Percentiles rank a stretch among this genome's conserved stretches.
These are phyloP conservation scores for Agelastica alni DNA, from an alignment of 2,888 invertebrate genomes.

Conservation along the genomic window DNA sequence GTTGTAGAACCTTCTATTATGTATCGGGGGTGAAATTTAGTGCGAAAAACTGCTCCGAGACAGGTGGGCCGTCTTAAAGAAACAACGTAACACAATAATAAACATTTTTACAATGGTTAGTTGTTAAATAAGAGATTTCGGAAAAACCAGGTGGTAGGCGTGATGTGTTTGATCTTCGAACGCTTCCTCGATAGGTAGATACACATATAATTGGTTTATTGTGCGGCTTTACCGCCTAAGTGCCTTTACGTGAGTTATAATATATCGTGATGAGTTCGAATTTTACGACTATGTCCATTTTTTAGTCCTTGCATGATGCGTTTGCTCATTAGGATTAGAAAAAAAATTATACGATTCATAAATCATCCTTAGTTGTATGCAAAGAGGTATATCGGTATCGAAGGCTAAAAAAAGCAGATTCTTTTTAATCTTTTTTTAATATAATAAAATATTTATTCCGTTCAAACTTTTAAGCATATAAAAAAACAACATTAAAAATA, in stretches of 20 bases:
- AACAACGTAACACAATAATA: constrained; percentile 39
- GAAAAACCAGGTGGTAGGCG: constrained; percentile 53
- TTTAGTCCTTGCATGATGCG: neutral
- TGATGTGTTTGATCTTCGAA: constrained; percentile 48
- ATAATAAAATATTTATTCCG: too few species aligned
- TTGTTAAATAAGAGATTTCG: constrained; percentile 38
- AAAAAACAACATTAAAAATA: too few species aligned
- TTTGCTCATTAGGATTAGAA: too few species aligned
- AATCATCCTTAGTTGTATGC: too few species aligned
- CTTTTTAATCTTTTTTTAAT: too few species aligned
- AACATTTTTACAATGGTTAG: constrained; percentile 36
- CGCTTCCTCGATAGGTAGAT: constrained; percentile 26
- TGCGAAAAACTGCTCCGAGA: constrained; percentile 42
- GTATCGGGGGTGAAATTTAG: constrained; percentile 35
- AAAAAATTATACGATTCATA: too few species aligned
- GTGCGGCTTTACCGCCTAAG: constrained; percentile 16
- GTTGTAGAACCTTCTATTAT: constrained; percentile 27
- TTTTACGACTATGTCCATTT: constrained; percentile 34
- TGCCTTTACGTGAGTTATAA: constrained; percentile 36
- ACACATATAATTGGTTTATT: constrained; percentile 32
- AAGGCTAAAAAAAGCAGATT: too few species aligned
- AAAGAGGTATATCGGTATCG: too few species aligned
- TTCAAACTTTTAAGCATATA: too few species aligned
- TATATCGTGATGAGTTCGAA: constrained; percentile 13
- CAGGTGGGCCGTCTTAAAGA: constrained; percentile 47